These are phyloP conservation scores for Bombus haemorrhoidalis DNA, from an alignment of 1,140 invertebrate species.

Conservation along the genomic window DNA sequence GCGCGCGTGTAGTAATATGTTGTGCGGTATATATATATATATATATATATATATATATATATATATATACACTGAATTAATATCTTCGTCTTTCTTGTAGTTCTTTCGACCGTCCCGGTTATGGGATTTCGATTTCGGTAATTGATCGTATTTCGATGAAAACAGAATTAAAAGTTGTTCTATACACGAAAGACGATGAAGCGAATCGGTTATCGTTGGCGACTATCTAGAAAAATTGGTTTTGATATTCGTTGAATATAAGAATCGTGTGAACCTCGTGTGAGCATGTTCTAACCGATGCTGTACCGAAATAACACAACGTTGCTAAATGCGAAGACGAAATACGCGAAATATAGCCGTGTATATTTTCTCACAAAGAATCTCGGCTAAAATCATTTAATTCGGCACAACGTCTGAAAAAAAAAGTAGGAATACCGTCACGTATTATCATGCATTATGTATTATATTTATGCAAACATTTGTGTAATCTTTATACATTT, in stretches of 20 bases:
- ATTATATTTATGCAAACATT: neutral
- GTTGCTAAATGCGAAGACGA: slow-evolving; percentile 61
- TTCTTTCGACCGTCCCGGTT: neutral
- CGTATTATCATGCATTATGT: neutral
- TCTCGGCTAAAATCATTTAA: neutral
- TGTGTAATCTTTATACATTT: no score
- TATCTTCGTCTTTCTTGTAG: neutral
- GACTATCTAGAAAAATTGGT: neutral
- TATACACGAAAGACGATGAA: neutral
- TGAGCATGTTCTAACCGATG: slow-evolving; percentile 18
- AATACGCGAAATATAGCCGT: slow-evolving; percentile 36
- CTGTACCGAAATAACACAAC: slow-evolving; percentile 64
- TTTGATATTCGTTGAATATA: neutral
- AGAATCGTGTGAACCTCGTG: slow-evolving; percentile 9
- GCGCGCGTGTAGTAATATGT: no score
- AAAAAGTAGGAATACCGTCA: neutral
- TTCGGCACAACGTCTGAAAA: neutral
- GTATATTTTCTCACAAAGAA: slow-evolving; percentile 19
- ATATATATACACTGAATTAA: neutral
- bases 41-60: neutral
- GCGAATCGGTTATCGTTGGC: neutral
- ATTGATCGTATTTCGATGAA: neutral
- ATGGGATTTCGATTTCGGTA: neutral
- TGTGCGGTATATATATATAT: neutral
- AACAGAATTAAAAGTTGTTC: neutral